Base-by-base conservation (phyloP, 2,113 vertebrate species). In the Siniperca knerii region DNA sequence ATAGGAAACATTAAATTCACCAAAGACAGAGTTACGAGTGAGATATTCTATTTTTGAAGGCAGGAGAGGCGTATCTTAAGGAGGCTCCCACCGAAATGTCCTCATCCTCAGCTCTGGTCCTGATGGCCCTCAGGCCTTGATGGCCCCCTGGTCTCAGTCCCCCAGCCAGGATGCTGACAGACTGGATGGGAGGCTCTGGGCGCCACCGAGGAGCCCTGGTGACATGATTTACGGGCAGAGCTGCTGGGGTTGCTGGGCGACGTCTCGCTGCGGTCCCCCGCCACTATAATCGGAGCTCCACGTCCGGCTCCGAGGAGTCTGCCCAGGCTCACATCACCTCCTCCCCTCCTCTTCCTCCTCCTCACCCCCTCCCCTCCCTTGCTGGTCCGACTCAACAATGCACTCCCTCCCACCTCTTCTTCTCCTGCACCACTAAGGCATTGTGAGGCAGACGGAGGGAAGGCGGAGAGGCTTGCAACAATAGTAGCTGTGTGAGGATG, bases 291-390 rank as follows among this genome's bases (percentile, higher is more conserved):
- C 91, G 83, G 89, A 93, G 88, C 90, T 90, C 48, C 64, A 57
- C 57, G 93, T 90, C 91, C 87, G 94, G 94, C 94, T 95, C 94
- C 91, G 64, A 89, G 85, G 86, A 94, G 94, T 95, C 93, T 95
- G 79, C 93, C 86, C 81, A 46, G 85, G 85, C 92, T 86, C 86
- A 40, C 86, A 89, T 92, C 88, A 84, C 85, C 86, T 83, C 77
- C 83, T 74, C 82, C 68, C 74, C 75, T 82, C 68, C 62, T 76
- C 62, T 44, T 37, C 50, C 85, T 72, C 52, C 82, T 82, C 82
- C 82, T 85, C 76, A 57, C 72, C 81, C 77, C 77, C 77, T 67
- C 69, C 71, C 57, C 64, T 84, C 64, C 72, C 35, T 50, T 74
- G 64, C 58, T 12, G 57, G 76, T 77, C 70, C 84, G 44, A 54